These are phyloP conservation scores for Megaceryle torquata DNA, from an alignment of 2,113 vertebrate genomes.

Conservation along the genomic window DNA sequence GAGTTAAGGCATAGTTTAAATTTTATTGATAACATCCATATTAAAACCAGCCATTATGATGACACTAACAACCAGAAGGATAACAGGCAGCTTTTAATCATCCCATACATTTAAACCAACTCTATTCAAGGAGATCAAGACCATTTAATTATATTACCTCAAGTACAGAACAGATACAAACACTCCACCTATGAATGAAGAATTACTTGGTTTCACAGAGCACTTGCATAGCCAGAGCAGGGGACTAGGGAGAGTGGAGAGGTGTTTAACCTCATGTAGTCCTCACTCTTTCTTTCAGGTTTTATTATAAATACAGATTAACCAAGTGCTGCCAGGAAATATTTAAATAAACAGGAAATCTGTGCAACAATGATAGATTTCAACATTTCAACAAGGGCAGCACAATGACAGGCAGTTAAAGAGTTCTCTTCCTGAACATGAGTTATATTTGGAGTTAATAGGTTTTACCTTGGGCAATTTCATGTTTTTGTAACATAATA, in stretches of 20 bases:
- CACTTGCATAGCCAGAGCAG: background rate
- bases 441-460: constrained; percentile 65
- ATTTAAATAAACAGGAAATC: constrained; percentile 78
- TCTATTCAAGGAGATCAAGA: background rate
- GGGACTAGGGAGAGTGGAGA: background rate
- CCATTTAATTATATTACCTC: background rate
- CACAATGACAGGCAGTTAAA: constrained; percentile 62
- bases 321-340: constrained; percentile 70
- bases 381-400: constrained; percentile 62
- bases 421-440: constrained; percentile 47
- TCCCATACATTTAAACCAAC: background rate
- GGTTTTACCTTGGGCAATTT: constrained; percentile 62
- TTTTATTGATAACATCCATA: background rate
- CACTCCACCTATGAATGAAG: background rate
- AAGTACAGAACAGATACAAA: background rate
- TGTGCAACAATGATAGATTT: constrained; percentile 70
- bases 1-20: background rate
- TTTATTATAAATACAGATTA: constrained; percentile 57
- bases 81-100: background rate
- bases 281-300: constrained; percentile 1
- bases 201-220: background rate
- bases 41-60: background rate
- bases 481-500: constrained; percentile 36
- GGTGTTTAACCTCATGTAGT: background rate
- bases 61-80: background rate